A percentile compares a stretch with the other conserved stretches of the same genome.
Evolutionary conservation across 2,888 invertebrate genomes (phyloP).

Genomic region (Sceliomorpha sp.): DNA sequence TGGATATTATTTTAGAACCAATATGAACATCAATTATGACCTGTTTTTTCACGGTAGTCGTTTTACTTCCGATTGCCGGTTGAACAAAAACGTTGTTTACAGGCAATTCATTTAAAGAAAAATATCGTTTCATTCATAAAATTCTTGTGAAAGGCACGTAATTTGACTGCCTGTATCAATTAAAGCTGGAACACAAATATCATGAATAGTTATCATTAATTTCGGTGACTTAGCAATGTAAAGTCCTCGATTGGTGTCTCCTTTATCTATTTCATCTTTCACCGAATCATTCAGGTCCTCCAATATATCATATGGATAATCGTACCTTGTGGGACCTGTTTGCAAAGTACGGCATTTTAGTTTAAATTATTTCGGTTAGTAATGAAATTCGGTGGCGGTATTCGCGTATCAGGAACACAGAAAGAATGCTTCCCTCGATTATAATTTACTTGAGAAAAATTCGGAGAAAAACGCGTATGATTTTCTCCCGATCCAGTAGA

Average conservation of each 20-base stretch:
- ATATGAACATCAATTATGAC: no score
- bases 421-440: no score
- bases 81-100: not conserved
- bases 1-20: not conserved
- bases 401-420: not conserved
- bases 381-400: not conserved
- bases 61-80: not conserved
- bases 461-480: no score
- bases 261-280: not conserved
- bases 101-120: not conserved
- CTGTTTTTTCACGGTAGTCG: no score
- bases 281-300: no score
- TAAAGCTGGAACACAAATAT: not conserved
- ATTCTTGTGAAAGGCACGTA: conserved; percentile 1
- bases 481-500: no score
- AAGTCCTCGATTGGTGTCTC: not conserved
- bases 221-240: no score
- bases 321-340: no score
- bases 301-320: no score
- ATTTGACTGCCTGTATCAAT: conserved; percentile 2
- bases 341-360: no score
- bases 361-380: not conserved
- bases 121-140: not conserved
- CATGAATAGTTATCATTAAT: no score
- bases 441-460: no score